Percentiles rank a stretch among this genome's conserved stretches.
These are phyloP conservation scores for Grantiella picta DNA, from an alignment of 2,113 vertebrate genomes.

Conservation along the genomic window DNA sequence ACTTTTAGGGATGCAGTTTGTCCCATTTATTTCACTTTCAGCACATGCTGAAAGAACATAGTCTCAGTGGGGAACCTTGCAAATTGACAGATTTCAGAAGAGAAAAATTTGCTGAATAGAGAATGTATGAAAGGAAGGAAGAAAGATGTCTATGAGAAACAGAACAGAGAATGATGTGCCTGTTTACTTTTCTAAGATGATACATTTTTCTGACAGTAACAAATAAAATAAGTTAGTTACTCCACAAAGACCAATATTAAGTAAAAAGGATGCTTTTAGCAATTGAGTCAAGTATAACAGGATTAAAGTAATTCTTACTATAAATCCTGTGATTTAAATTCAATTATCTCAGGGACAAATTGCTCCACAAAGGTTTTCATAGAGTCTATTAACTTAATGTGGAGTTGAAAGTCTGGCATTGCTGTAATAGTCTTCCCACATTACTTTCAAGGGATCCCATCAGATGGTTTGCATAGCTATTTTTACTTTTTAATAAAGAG, in stretches of 20 bases:
- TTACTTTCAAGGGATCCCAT: neutral
- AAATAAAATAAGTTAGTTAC: neutral
- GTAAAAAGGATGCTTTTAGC: neutral
- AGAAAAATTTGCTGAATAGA: neutral
- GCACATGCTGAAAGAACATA: neutral
- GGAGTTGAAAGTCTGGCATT: neutral
- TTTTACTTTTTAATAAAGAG: constrained; percentile 3
- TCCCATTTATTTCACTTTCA: constrained; percentile 10
- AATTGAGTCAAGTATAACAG: neutral
- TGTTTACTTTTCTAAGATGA: neutral
- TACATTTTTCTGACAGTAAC: neutral
- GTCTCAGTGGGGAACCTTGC: neutral
- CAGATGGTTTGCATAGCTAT: neutral
- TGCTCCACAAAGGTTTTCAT: neutral
- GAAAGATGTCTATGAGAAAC: neutral
- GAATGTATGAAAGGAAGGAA: neutral
- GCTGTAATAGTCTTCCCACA: neutral
- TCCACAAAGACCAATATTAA: neutral
- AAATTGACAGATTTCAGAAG: constrained; percentile 6
- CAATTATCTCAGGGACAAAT: neutral
- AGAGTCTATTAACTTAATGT: neutral
- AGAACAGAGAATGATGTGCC: neutral
- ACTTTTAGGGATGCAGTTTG: neutral
- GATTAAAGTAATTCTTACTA: constrained; percentile 17
- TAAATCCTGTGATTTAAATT: constrained; percentile 28